A percentile compares a stretch with the other conserved stretches of the same genome.
Evolutionary conservation across 1,140 invertebrate species (phyloP).

Genomic region (Drosophila eugracilis): DNA sequence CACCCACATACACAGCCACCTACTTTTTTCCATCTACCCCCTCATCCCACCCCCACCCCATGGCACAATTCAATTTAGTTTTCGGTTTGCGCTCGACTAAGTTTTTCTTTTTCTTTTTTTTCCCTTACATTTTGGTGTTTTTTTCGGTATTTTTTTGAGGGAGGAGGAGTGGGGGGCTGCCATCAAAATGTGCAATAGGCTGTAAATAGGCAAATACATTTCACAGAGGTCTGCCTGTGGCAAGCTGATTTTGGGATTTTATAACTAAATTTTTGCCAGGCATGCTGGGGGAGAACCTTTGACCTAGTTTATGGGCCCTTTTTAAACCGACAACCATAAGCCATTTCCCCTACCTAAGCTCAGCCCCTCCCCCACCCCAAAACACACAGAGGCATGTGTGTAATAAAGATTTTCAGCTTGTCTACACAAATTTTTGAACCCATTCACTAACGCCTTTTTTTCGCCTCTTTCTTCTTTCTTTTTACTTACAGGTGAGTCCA

Average conservation of each 20-base stretch:
- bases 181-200: slow-evolving; percentile 77
- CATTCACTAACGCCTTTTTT: slow-evolving; percentile 28
- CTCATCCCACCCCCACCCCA: slow-evolving; percentile 21
- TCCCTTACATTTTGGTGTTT: slow-evolving; percentile 10
- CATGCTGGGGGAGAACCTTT: slow-evolving; percentile 27
- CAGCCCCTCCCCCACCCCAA: not conserved
- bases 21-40: slow-evolving; percentile 29
- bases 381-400: not conserved
- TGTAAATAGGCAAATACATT: slow-evolving; percentile 81
- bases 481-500: slow-evolving; percentile 65
- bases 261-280: slow-evolving; percentile 43
- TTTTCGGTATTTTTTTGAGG: not conserved
- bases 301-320: slow-evolving; percentile 46
- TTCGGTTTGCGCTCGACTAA: slow-evolving; percentile 74
- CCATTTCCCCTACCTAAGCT: slow-evolving; percentile 16
- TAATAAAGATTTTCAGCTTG: slow-evolving; percentile 46
- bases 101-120: slow-evolving; percentile 38
- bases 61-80: slow-evolving; percentile 78
- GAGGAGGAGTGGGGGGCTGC: too few species aligned
- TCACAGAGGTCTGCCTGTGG: slow-evolving; percentile 12
- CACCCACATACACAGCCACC: not conserved
- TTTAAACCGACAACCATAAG: slow-evolving; percentile 24
- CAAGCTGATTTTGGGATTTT: slow-evolving; percentile 55
- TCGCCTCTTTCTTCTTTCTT: slow-evolving; percentile 16
- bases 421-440: slow-evolving; percentile 35